Base-by-base conservation (phyloP, 2,888 invertebrate genomes). In the Lepeophtheirus nordmannii region DNA sequence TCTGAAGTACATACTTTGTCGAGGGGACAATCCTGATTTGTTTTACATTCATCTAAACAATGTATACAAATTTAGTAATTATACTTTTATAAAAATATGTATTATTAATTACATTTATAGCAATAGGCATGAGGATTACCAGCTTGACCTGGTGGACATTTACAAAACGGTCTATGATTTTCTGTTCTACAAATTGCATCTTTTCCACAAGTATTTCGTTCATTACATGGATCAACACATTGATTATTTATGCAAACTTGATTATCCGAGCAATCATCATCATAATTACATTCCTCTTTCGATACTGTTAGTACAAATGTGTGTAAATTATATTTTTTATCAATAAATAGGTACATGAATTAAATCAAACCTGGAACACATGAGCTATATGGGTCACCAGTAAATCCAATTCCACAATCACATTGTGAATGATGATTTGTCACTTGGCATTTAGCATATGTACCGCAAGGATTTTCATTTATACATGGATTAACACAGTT, bases 301-400 rank as follows among this genome's bases (percentile, higher is more conserved):
- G 53, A 46, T n/a, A 8, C 53, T 46, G 17, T 46, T 46, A 46
- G 8, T 46, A 46, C 1, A 46, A 14, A 17, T 5, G 53, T 5
- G 7, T 7, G 30, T 30, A 5, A 30, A 30, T 7, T 30, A 7
- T 30, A 30, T 30, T 30, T 30, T 30, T 30, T 7, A 30, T 30
- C 7, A 30, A 30, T 30, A 30, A 30, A 30, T 30, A 30, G 7
- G 7, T 7, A 30, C 30, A 30, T 5, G 7, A 30, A 30, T 30
- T 30, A 30, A 30, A 30, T 30, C 53, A n/a, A n/a, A 46, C 53
- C 53, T 17, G 89, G 85, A 12, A 60, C 67, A 73, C 92, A 92
- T 70, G 83, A 82, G 67, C 89, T 82, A 74, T 87, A 89, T 0
- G 90, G 87, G 78, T 92, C 91, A 70, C 92, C 92, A 67, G 83